Evolutionary conservation across 53 echinoderm and acorn worm species (phyloP).

Genomic region (Holothuria scabra): DNA sequence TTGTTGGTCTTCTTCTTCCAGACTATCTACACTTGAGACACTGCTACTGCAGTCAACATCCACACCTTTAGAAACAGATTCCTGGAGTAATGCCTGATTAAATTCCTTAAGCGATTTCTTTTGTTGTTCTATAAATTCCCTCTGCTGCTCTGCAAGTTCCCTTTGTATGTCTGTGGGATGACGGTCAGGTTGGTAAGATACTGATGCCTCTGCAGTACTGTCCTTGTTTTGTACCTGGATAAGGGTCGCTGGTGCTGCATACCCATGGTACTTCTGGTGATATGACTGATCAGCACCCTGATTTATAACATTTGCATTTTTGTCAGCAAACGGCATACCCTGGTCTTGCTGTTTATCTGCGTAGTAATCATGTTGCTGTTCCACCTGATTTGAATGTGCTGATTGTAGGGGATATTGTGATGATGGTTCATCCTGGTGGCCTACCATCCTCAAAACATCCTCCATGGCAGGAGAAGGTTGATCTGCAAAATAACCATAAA

Average conservation of each 20-base stretch:
- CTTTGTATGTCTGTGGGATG: slow-evolving; percentile 62
- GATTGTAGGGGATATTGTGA: background rate
- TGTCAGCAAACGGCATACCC: slow-evolving; percentile 46
- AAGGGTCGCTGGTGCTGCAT: slow-evolving; percentile 56
- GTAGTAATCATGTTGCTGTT: slow-evolving; percentile 1
- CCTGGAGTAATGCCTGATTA: slow-evolving; percentile 76
- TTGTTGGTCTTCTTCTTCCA: slow-evolving; percentile 62
- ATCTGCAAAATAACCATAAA: background rate
- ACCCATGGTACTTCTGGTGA: slow-evolving; percentile 68
- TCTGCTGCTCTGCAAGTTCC: slow-evolving; percentile 79
- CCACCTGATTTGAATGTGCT: background rate
- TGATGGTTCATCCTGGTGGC: slow-evolving; percentile 18
- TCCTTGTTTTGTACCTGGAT: background rate
- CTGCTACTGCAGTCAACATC: slow-evolving; percentile 74
- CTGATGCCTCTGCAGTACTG: no score
- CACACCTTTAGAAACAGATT: slow-evolving; percentile 55
- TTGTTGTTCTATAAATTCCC: slow-evolving; percentile 80
- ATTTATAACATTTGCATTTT: slow-evolving; percentile 61
- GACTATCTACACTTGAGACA: slow-evolving; percentile 86
- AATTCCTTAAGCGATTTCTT: slow-evolving; percentile 90
- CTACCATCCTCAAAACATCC: slow-evolving; percentile 86
- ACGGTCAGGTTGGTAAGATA: background rate
- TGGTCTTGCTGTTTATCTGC: background rate
- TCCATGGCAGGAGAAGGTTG: slow-evolving; percentile 76
- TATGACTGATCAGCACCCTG: slow-evolving; percentile 29